These are phyloP conservation scores for Forficula auricularia DNA, from an alignment of 1,140 invertebrate species.

Conservation along the genomic window DNA sequence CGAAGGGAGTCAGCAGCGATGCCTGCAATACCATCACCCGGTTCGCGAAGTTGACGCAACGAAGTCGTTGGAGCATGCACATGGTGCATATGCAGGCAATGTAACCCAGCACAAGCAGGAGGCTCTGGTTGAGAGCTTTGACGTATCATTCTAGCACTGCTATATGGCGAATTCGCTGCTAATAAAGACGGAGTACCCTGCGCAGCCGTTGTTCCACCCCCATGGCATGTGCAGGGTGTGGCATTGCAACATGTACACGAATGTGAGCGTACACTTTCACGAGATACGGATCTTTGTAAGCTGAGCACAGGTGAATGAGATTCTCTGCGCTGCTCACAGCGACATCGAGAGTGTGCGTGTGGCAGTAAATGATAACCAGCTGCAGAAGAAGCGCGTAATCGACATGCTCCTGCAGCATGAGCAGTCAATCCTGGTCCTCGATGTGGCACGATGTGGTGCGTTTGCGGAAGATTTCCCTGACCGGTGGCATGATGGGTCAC, in stretches of 20 bases:
- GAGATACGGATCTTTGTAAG: conserved; percentile 47
- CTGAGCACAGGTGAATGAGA: conserved; percentile 57
- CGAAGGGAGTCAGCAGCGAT: conserved; percentile 92
- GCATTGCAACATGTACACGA: conserved; percentile 35
- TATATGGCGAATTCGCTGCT: conserved; percentile 43
- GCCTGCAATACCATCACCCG: conserved; percentile 75
- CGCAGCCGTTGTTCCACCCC: conserved; percentile 19
- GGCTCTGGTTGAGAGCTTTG: conserved; percentile 80
- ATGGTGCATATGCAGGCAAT: conserved; percentile 31
- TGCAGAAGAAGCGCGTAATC: conserved; percentile 8
- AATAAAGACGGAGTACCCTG: conserved; percentile 40
- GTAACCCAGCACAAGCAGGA: conserved; percentile 15
- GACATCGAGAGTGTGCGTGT: conserved; percentile 27
- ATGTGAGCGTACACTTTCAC: conserved; percentile 43
- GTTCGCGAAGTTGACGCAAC: conserved; percentile 62
- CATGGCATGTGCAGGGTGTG: conserved; percentile 20
- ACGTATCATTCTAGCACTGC: conserved; percentile 55
- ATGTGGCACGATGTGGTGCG: neutral
- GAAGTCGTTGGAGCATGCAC: conserved; percentile 36
- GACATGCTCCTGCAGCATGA: conserved; percentile 10
- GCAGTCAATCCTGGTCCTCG: neutral
- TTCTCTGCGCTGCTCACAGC: conserved; percentile 50
- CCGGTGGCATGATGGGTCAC: neutral
- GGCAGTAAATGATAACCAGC: conserved; percentile 22
- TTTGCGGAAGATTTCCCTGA: too few species aligned